Evolutionary conservation across 2,888 invertebrate species (phyloP).

Genomic region (Maniola hyperantus): DNA sequence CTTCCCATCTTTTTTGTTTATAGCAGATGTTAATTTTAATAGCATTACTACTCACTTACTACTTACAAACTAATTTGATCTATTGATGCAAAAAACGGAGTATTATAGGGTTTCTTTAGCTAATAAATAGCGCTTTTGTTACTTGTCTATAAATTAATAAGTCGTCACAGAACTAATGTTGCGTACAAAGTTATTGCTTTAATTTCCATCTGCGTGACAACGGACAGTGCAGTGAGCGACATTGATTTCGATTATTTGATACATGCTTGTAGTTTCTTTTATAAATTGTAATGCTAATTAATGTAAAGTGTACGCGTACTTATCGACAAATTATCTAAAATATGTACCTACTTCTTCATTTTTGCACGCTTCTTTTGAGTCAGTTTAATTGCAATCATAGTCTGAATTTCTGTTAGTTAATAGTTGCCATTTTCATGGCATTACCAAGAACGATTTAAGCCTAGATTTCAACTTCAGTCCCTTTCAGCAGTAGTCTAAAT

Average conservation of each 20-base stretch:
- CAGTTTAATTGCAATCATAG: background rate
- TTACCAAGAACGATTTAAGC: too few relatives aligned
- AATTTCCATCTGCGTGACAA: background rate
- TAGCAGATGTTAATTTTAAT: too few relatives aligned
- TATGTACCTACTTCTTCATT: background rate
- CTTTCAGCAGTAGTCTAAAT: too few relatives aligned
- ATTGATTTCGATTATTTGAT: background rate
- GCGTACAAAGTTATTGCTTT: background rate
- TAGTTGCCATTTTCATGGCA: too few relatives aligned
- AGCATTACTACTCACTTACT: too few relatives aligned
- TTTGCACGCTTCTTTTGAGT: background rate
- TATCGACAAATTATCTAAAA: background rate
- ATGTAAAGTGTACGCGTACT: background rate
- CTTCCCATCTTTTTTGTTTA: background rate
- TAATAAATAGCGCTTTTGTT: too few relatives aligned
- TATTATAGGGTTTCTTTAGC: too few relatives aligned
- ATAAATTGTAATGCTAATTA: background rate
- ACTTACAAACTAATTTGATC: too few relatives aligned
- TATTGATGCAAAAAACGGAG: too few relatives aligned
- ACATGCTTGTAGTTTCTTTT: background rate
- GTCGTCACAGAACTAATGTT: background rate
- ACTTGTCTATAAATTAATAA: background rate
- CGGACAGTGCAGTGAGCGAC: background rate
- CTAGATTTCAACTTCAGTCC: too few relatives aligned
- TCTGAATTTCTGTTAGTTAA: too few relatives aligned